Conservation (phyloP, 2,888 invertebrate species). For the Tipula lateralis region DNA sequence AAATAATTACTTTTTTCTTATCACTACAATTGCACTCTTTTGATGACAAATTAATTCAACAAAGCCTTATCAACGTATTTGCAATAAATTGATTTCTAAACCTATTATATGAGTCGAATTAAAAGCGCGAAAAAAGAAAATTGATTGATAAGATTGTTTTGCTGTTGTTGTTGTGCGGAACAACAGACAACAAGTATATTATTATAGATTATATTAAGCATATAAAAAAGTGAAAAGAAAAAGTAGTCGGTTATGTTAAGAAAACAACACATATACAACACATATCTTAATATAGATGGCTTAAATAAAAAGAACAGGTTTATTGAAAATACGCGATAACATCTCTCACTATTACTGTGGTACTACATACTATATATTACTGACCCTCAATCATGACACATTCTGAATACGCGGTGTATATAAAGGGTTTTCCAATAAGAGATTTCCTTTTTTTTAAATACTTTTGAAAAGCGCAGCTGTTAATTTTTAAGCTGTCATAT, state of each 20-base stretch:
- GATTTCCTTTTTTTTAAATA: no score
- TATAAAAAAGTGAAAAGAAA: neutral
- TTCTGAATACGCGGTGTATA: no score
- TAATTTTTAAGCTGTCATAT: no score
- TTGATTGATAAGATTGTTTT: neutral
- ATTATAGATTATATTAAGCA: neutral
- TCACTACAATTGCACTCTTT: neutral
- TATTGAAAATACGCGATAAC: neutral
- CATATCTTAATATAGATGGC: no score
- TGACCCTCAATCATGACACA: no score
- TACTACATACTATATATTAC: no score
- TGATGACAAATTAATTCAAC: neutral
- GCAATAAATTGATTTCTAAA: neutral
- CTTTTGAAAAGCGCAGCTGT: no score
- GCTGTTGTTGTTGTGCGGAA: neutral
- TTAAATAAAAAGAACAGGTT: neutral
- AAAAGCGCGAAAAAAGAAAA: neutral
- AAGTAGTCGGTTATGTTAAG: neutral
- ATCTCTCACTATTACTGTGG: neutral
- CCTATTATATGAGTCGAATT: neutral
- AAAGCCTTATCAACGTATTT: neutral
- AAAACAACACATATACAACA: no score
- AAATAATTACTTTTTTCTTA: neutral
- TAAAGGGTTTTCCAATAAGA: no score
- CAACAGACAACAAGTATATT: neutral